Base-by-base conservation (phyloP, 2,888 invertebrate genomes). In the Ethmia dodecea region DNA sequence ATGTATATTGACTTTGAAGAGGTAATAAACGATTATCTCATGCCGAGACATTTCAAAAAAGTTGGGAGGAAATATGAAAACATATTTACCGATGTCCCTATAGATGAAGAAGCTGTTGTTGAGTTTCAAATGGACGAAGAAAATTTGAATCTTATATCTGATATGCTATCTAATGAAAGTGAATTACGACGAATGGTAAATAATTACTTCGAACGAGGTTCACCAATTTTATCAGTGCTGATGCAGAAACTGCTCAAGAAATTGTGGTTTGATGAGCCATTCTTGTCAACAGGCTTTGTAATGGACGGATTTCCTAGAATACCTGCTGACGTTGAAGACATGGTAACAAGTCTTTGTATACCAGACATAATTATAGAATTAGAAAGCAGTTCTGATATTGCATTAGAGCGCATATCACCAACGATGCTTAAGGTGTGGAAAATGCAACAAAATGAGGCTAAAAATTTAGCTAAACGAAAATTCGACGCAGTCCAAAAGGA, bases 251-350 rank as follows among this genome's bases (percentile, higher is more conserved):
- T 88, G 20, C 49, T 89, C 16, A 63, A 62, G 14, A 73, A 65
- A 16, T 65, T 88, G 15, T 91, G 90, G 90, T 87, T 86, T 51
- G 57, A 83, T 31, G 60, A 80, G 31, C 88, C 90, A 0, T 86
- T 75, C 52, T 64, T 60, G 12, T 51, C 59, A 3, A 68, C 63
- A 11, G 90, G 91, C 3, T 77, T 91, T 55, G 73, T 91, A 25
- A 57, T 92, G 24, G 90, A 91, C 59, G 89, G 89, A 33, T 91
- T 89, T 68, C 92, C 92, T 5, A 88, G 78, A 58, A 61, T 87
- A 38, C 60, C 80, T 4, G 64, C 69, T 31, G 91, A 91, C 59
- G 57, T 89, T 2, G 78, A 88, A 43, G 74, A 83, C 24, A 88
- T 90, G 80, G 38, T 76, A 3, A 52, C 76, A 13, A 64, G 73